These are phyloP conservation scores for Aurelia sp. DNA, from an alignment of 30 jellyfish, hydroid and myxozoan species.

Conservation along the genomic window DNA sequence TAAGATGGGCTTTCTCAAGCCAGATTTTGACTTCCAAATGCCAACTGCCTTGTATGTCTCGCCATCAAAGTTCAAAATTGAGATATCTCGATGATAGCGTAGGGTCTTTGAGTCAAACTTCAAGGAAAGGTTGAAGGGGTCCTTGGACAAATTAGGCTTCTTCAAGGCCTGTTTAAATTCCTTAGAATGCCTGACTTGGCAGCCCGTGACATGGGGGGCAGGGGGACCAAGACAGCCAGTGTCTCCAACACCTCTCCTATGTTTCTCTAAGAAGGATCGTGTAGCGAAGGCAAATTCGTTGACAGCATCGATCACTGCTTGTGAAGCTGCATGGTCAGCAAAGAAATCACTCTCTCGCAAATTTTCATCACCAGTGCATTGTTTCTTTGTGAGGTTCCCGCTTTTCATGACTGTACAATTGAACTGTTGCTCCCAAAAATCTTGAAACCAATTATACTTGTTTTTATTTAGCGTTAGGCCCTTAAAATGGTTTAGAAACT, in stretches of 20 bases:
- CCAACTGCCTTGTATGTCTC: neutral
- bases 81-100: neutral
- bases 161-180: too few species aligned
- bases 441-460: conserved; percentile 38
- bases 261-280: neutral
- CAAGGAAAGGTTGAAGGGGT: neutral
- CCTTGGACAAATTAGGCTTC: neutral
- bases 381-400: neutral
- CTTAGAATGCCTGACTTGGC: too few species aligned
- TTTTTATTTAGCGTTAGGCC: conserved; percentile 5
- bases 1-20: neutral
- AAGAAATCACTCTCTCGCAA: neutral
- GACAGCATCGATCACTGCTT: conserved; percentile 7
- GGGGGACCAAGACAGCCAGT: too few species aligned
- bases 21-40: neutral
- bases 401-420: neutral
- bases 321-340: neutral
- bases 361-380: neutral
- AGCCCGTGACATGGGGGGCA: too few species aligned
- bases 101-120: neutral
- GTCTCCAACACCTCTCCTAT: neutral
- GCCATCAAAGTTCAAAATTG: conserved; percentile 11
- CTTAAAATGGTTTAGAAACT: conserved; percentile 10
- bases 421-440: conserved; percentile 43
- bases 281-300: conserved; percentile 1